Percentiles rank a stretch among this genome's conserved stretches.
Evolutionary conservation across 2,113 vertebrate genomes (phyloP).

Genomic region (Benitochromis conjunctus): DNA sequence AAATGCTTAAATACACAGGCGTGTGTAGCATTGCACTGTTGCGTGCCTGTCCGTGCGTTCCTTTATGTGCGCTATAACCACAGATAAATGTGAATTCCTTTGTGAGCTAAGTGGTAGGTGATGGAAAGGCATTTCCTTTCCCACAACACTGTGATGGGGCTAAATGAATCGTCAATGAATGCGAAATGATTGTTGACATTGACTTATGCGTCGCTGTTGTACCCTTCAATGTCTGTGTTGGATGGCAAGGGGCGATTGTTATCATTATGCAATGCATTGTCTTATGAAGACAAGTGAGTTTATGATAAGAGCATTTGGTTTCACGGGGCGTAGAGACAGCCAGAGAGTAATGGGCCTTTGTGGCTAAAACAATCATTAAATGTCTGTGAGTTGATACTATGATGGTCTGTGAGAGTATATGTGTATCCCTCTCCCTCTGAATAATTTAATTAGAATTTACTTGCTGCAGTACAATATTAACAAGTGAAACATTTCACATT

Average conservation of each 20-base stretch:
- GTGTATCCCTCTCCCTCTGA: neutral
- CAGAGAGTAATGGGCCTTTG: neutral
- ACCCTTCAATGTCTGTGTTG: neutral
- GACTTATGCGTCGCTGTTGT: constrained; percentile 21
- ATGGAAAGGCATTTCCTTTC: constrained; percentile 23
- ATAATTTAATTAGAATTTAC: neutral
- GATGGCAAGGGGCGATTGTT: constrained; percentile 11
- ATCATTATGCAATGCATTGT: constrained; percentile 10
- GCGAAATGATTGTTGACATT: constrained; percentile 45
- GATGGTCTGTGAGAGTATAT: neutral
- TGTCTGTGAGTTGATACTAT: neutral
- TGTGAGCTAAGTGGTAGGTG: constrained; percentile 9
- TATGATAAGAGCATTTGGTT: constrained; percentile 5
- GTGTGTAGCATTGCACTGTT: neutral
- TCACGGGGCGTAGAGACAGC: neutral
- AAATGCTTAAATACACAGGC: neutral
- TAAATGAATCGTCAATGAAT: constrained; percentile 53
- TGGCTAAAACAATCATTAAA: neutral
- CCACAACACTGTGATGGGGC: neutral
- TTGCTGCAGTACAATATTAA: neutral
- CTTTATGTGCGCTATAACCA: neutral
- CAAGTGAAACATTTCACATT: neutral
- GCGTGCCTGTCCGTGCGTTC: neutral
- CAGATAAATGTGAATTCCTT: constrained; percentile 23
- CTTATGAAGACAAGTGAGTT: constrained; percentile 6